Evolutionary conservation across 2,113 vertebrate species (phyloP), one percentile per base, ranked within the genome.

Genomic region (Micronisus gabar): DNA sequence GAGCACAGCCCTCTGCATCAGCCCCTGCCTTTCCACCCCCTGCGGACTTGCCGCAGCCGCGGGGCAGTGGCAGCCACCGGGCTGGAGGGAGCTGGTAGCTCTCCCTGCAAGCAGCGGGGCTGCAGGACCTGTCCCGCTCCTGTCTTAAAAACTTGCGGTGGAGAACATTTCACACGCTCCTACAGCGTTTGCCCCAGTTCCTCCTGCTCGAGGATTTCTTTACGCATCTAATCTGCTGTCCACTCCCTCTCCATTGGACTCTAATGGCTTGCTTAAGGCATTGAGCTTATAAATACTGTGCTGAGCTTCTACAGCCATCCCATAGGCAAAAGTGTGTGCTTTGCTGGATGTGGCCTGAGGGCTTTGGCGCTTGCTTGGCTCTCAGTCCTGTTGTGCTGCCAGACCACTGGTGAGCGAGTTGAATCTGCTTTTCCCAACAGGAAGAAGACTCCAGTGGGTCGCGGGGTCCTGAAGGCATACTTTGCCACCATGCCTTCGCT

Each of bases 371-470:
- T 86, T 43, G 19, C 56, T 74, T 55, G 26, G 6, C 47, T 79
- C 52, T 81, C 52, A 13, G 9, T 56, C 36, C n/a, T 9, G 4
- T 7, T 55, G 27, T 70, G 45, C 40, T 84, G 56, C 79, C 67
- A 55, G 66, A 66, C 25, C 15, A 0, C 29, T 15, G 27, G 22
- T 48, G 53, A 88, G 15, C 9, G 8, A 56, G 11, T 61, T 78
- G 29, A 41, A 66, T 41, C 76, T 92, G 25, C 56, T 93, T 55
- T 88, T 78, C 91, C 81, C 96, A 78, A 11, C 94, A 99, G 99
- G 41, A 98, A 98, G 59, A 99, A 97, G 15, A 99, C 99, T 43
- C 99, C 99, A 4, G 98, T 98, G 12, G 99, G 99, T 17, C 96
- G 92, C 48, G 98, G 97, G 2, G 90, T 99, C 75, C 95, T 99